phyloP scores from a whole-genome alignment of 2,888 invertebrate species.

The Torymus texanus region DNA sequence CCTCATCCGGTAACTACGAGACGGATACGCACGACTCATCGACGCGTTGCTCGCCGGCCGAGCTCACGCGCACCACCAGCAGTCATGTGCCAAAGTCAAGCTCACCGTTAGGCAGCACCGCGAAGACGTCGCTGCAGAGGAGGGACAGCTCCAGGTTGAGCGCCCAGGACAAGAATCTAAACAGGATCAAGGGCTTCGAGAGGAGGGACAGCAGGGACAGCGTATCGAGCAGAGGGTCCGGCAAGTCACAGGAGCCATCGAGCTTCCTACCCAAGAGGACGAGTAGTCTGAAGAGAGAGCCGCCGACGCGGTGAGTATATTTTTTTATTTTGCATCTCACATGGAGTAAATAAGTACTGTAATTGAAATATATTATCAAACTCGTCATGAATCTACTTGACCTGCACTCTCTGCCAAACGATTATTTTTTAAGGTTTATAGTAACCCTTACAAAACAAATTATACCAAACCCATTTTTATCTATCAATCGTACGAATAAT shows the following conservation, averaged over 20 bases:
- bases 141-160: background rate
- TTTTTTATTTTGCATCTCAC: no score
- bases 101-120: background rate
- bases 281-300: conserved; percentile 62
- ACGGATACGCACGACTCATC: conserved; percentile 78
- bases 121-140: conserved; percentile 36
- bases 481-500: background rate
- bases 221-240: background rate
- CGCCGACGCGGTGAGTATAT: conserved; percentile 46
- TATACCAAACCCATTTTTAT: no score
- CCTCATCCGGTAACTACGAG: conserved; percentile 84
- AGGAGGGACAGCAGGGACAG: conserved; percentile 45
- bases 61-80: conserved; percentile 56
- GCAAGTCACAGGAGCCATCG: conserved; percentile 52
- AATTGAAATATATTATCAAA: no score
- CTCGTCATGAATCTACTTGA: no score
- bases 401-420: no score
- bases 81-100: no score
- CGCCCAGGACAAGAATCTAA: conserved; percentile 29
- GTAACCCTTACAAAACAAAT: no score
- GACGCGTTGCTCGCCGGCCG: conserved; percentile 71
- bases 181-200: conserved; percentile 52
- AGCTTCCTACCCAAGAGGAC: conserved; percentile 71
- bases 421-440: no score
- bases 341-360: no score